A percentile compares a stretch with the other conserved stretches of the same genome.
Conservation (phyloP, 2,797 vertebrate species). For the Chelmon rostratus region DNA sequence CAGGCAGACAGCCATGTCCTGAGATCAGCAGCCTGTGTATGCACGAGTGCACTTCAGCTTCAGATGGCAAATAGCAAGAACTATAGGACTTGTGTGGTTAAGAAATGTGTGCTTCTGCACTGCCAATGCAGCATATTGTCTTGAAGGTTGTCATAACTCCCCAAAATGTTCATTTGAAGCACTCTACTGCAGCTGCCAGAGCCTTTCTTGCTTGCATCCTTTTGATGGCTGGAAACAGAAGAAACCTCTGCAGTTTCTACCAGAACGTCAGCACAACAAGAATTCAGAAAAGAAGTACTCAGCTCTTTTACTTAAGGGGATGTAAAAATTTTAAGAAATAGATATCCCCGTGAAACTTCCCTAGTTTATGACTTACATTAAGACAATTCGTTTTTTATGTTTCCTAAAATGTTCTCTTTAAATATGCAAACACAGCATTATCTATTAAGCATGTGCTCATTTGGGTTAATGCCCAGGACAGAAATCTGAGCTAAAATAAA, state of each 20-base stretch:
- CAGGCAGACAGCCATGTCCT: constrained; percentile 60
- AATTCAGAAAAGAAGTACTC: neutral
- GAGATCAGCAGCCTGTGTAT: constrained; percentile 54
- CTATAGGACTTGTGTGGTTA: neutral
- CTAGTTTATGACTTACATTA: too few species aligned
- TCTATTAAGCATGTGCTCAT: too few species aligned
- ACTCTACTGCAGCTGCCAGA: neutral
- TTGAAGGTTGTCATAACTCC: neutral
- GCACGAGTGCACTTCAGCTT: constrained; percentile 52
- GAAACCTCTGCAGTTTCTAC: neutral
- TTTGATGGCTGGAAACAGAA: neutral
- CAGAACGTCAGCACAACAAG: neutral
- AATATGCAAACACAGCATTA: too few species aligned
- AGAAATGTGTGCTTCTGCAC: neutral
- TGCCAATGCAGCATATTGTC: neutral
- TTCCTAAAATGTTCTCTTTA: too few species aligned
- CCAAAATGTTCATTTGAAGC: neutral
- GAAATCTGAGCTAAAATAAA: too few species aligned
- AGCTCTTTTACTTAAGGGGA: too few species aligned
- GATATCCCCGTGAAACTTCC: too few species aligned
- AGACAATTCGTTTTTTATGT: too few species aligned
- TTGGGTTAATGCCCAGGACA: too few species aligned
- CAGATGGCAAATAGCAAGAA: constrained; percentile 27
- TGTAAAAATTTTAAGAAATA: too few species aligned
- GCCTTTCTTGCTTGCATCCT: neutral